Percentiles rank a stretch among this genome's conserved stretches.
Evolutionary conservation across 2,888 invertebrate genomes (phyloP).

Genomic region (Dichetophora obliterata): DNA sequence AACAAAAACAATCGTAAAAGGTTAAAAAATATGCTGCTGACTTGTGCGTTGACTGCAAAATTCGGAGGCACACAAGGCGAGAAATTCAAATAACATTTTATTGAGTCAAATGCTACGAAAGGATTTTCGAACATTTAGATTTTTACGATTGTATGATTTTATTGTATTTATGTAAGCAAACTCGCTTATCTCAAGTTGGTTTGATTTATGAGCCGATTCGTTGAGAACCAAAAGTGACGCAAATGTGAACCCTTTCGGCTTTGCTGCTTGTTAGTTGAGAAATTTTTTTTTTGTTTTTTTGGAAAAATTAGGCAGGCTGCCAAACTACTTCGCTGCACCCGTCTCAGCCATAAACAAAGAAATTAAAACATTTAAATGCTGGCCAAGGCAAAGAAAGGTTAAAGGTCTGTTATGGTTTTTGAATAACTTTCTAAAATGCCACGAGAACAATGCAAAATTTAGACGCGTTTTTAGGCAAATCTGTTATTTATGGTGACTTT

Average conservation of each 20-base stretch:
- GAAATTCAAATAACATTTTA: slow-evolving; percentile 33
- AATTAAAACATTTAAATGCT: slow-evolving; percentile 52
- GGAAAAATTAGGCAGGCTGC: not conserved
- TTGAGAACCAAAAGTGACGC: not conserved
- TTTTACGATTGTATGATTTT: slow-evolving; percentile 26
- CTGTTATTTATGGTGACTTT: not conserved
- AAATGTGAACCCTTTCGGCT: slow-evolving; percentile 22
- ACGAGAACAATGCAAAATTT: not conserved
- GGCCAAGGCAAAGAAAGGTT: slow-evolving; percentile 31
- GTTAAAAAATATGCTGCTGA: not conserved
- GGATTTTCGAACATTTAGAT: slow-evolving; percentile 17
- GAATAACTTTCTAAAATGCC: not conserved
- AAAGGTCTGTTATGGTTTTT: slow-evolving; percentile 13
- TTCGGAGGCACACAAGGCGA: slow-evolving; percentile 20
- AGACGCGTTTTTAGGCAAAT: slow-evolving; percentile 20
- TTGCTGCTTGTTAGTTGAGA: not conserved
- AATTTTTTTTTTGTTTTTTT: not conserved
- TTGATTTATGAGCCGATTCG: slow-evolving; percentile 35
- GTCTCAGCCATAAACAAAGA: slow-evolving; percentile 40
- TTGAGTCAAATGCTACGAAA: not conserved
- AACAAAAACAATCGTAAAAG: slow-evolving; percentile 7
- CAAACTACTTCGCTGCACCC: not conserved
- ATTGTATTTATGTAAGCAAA: slow-evolving; percentile 21
- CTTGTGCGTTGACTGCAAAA: not conserved
- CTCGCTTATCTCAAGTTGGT: slow-evolving; percentile 17